These are phyloP conservation scores for Pangasius krempfi DNA, from an alignment of 2,797 vertebrate species.

Conservation along the genomic window DNA sequence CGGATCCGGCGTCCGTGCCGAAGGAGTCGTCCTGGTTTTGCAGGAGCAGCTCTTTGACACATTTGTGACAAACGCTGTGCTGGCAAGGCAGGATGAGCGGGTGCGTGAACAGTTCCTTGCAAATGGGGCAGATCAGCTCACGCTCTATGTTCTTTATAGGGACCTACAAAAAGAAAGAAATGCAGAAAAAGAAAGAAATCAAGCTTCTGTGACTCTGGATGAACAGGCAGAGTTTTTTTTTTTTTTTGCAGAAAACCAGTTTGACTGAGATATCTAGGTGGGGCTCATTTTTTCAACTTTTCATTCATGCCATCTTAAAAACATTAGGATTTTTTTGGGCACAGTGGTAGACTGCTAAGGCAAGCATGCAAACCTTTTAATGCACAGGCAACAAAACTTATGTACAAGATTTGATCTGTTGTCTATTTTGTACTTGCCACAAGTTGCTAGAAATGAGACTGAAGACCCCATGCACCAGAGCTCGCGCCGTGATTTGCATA, in stretches of 20 bases:
- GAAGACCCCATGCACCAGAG: not conserved
- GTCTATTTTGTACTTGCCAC: no score
- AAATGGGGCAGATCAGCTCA: constrained; percentile 95
- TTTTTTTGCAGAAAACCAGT: not conserved
- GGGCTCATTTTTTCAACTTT: not conserved
- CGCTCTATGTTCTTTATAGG: constrained; percentile 94
- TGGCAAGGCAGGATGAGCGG: constrained; percentile 96
- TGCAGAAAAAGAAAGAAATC: not conserved
- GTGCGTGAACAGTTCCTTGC: constrained; percentile 95
- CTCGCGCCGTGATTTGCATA: constrained; percentile 35
- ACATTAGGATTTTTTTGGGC: not conserved
- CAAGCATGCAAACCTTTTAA: not conserved
- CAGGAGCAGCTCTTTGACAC: constrained; percentile 90
- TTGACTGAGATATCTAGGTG: not conserved
- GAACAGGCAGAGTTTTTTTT: not conserved
- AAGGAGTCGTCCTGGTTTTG: constrained; percentile 87
- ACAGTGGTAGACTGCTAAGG: not conserved
- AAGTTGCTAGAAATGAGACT: not conserved
- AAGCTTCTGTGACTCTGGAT: not conserved
- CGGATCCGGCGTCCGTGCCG: constrained; percentile 84
- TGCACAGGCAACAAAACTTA: not conserved
- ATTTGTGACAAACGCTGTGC: constrained; percentile 96
- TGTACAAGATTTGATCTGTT: not conserved
- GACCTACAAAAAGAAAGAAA: constrained; percentile 74
- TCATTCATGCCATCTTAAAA: not conserved